A percentile compares a stretch with the other conserved stretches of the same genome.
Conservation (phyloP, 2,113 vertebrate species). For the Microtus ochrogaster region DNA sequence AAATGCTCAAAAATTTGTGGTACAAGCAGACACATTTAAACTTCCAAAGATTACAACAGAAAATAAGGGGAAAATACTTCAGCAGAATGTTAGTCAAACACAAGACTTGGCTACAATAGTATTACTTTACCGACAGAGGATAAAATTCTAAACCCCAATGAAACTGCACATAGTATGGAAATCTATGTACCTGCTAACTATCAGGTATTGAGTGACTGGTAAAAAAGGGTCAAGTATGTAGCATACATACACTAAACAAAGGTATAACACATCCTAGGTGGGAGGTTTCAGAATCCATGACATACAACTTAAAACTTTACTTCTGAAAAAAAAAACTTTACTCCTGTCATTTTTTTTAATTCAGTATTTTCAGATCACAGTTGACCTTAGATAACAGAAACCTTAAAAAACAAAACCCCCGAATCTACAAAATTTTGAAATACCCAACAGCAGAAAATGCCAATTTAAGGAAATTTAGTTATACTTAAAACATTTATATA, state of each 20-base stretch:
- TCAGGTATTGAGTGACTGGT: background rate
- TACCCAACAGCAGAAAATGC: slow-evolving; percentile 31
- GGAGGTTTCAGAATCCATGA: background rate
- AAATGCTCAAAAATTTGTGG: background rate
- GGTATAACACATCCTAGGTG: too few species aligned
- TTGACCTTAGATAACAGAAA: background rate
- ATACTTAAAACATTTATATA: slow-evolving; percentile 47
- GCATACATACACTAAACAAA: background rate
- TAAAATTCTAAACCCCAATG: background rate
- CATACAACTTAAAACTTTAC: background rate
- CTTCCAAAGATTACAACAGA: background rate
- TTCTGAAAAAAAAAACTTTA: too few species aligned
- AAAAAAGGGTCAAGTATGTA: background rate
- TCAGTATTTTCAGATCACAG: background rate
- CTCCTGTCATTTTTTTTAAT: background rate
- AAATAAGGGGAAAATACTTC: background rate
- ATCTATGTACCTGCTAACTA: background rate
- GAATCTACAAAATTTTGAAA: background rate
- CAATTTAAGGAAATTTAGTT: background rate
- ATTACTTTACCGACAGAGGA: too few species aligned
- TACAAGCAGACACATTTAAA: background rate
- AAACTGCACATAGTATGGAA: background rate
- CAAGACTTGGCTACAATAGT: background rate
- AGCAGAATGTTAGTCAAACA: slow-evolving; percentile 31
- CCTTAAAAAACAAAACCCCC: background rate